Base-by-base conservation (phyloP, 1,140 invertebrate genomes). In the Pygmarrhopalites habei region DNA sequence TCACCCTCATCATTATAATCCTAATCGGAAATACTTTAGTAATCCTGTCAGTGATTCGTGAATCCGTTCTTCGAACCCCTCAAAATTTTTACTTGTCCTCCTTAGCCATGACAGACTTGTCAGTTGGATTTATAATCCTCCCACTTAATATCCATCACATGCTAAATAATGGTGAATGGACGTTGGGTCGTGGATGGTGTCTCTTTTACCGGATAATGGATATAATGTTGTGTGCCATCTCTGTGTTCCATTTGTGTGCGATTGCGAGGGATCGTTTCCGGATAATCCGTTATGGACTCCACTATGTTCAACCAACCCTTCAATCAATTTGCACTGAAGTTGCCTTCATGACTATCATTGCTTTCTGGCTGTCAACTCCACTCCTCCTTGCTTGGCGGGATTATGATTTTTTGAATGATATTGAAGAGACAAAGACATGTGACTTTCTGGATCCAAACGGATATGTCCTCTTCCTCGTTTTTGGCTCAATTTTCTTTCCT, bases 171-270 rank as follows among this genome's bases (percentile, higher is more conserved):
- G n/a, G n/a, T n/a, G 25, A 53, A n/a, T 64, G 62, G 62, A 17
- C 15, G 3, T 51, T 58, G 21, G 47, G 55, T 10, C 17, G n/a
- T 1, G 21, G 17, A 12, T 15, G 28, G 19, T 64, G 62, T 15
- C 49, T 58, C 39, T 1, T 64, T 1, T 64, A 51, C 49, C 1
- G 58, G 12, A 58, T 44, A 10, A 14, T 47, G 12, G 56, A 64
- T n/a, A 46, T 64, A 4, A 19, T 44, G 2, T 23, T 64, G 14
- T 64, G 62, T 30, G 49, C 46, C 0, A 26, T 94, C 1, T 97
- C 93, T 43, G 98, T 98, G 72, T 79, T 98, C 35, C 97, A 98
- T 76, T 78, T 98, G 52, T 57, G 55, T 28, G 79, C 80, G 2
- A 84, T 85, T 62, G 80, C 82, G 1, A 65, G 82, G 4, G 78